Percentiles rank a stretch among this genome's conserved stretches.
Evolutionary conservation across 1,140 invertebrate genomes (phyloP).

Genomic region (Phortica variegata): DNA sequence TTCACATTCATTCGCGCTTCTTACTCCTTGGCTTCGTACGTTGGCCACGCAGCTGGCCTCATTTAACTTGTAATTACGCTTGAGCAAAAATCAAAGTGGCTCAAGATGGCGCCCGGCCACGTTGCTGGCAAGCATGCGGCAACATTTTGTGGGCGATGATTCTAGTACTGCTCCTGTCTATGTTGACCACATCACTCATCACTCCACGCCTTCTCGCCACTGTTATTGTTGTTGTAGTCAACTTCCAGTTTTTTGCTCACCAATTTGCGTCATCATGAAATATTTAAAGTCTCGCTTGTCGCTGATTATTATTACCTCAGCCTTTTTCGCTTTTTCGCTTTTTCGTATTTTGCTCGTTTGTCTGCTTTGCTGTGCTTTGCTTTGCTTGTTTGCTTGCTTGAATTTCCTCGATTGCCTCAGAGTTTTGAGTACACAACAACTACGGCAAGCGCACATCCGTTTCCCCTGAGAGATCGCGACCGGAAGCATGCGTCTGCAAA

Average conservation of each 20-base stretch:
- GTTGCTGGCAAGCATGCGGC: conserved; percentile 7
- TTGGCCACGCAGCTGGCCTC: conserved; percentile 42
- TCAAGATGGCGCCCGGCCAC: conserved; percentile 39
- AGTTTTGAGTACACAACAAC: too few species aligned
- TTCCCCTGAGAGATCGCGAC: too few species aligned
- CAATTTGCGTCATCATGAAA: conserved; percentile 47
- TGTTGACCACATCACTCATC: neutral
- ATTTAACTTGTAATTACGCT: conserved; percentile 55
- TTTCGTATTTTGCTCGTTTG: neutral
- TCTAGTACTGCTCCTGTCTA: conserved; percentile 11
- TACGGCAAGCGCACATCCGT: too few species aligned
- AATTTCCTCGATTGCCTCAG: too few species aligned
- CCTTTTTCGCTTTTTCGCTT: conserved; percentile 5
- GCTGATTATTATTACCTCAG: conserved; percentile 39
- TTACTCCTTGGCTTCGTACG: conserved; percentile 1
- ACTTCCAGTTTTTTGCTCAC: conserved; percentile 28
- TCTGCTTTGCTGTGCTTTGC: neutral
- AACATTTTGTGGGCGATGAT: too few species aligned
- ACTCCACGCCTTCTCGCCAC: neutral
- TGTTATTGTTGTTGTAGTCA: conserved; percentile 10
- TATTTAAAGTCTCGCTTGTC: conserved; percentile 51
- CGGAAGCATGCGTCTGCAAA: too few species aligned
- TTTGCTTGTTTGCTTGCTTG: neutral
- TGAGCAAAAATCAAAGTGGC: conserved; percentile 54
- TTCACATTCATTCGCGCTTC: neutral